These are phyloP conservation scores for Cyprinodon diabolis DNA, from an alignment of 2,797 vertebrate genomes.

Conservation along the genomic window DNA sequence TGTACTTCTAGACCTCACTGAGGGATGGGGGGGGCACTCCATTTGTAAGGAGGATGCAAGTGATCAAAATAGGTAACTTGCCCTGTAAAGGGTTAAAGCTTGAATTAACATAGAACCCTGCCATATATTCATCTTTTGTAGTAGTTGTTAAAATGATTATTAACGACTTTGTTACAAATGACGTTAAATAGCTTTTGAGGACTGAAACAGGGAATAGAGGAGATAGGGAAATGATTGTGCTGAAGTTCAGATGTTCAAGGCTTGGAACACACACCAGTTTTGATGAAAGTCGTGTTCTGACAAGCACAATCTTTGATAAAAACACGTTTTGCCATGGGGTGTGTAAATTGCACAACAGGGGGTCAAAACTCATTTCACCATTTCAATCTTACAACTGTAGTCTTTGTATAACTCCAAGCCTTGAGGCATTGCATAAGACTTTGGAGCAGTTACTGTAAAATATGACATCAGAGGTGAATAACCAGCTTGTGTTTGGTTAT, in stretches of 20 bases:
- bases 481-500: conserved; percentile 21
- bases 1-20: too few relatives aligned
- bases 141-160: not conserved
- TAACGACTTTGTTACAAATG: not conserved
- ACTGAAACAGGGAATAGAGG: not conserved
- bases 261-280: not conserved
- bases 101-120: not conserved
- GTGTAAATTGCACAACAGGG: conserved; percentile 57
- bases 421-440: conserved; percentile 46
- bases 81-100: not conserved
- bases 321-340: conserved; percentile 26
- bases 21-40: too few relatives aligned
- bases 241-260: not conserved
- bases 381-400: conserved; percentile 41
- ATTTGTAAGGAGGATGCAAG: too few relatives aligned
- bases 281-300: conserved; percentile 27
- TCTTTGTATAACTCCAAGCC: conserved; percentile 40
- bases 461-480: conserved; percentile 18
- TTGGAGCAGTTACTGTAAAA: conserved; percentile 29
- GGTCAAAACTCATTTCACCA: conserved; percentile 60
- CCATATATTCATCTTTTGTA: not conserved
- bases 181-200: not conserved
- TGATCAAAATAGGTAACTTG: too few relatives aligned
- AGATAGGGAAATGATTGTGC: not conserved
- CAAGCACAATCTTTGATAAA: conserved; percentile 32